phyloP scores from a whole-genome alignment of 2,888 invertebrate genomes.

The Ethmia dodecea region DNA sequence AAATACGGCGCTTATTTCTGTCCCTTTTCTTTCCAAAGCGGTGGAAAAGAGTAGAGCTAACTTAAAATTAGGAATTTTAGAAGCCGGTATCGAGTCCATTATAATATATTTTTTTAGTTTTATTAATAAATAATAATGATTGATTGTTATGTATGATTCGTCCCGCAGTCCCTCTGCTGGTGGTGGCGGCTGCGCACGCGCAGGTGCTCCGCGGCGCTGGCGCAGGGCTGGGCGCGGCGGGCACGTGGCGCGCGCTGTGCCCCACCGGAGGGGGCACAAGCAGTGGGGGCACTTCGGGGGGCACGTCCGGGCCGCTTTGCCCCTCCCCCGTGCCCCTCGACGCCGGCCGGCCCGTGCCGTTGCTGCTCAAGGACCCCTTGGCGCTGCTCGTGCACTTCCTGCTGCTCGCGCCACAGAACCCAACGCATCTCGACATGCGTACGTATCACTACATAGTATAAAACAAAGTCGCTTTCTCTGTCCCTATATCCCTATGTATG shows the following conservation, averaged over 20 bases:
- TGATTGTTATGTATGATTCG: too few relatives aligned
- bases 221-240: constrained; percentile 37
- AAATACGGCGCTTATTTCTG: too few relatives aligned
- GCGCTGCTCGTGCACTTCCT: constrained; percentile 92
- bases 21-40: too few relatives aligned
- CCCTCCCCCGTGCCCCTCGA: constrained; percentile 19
- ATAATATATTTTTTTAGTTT: too few relatives aligned
- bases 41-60: too few relatives aligned
- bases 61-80: too few relatives aligned
- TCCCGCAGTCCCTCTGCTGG: constrained; percentile 87
- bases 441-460: too few relatives aligned
- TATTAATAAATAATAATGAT: too few relatives aligned
- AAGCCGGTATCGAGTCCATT: too few relatives aligned
- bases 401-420: constrained; percentile 88
- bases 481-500: too few relatives aligned
- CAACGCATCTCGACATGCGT: constrained; percentile 86
- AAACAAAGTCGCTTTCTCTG: too few relatives aligned
- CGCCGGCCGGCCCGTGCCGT: constrained; percentile 78
- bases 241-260: constrained; percentile 36
- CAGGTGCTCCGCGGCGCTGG: constrained; percentile 77
- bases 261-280: too few relatives aligned
- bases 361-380: constrained; percentile 90
- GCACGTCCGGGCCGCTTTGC: constrained; percentile 34
- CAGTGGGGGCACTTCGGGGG: constrained; percentile 27
- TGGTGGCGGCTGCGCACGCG: constrained; percentile 92